A percentile compares a stretch with the other conserved stretches of the same genome.
phyloP scores from a whole-genome alignment of 2,888 invertebrate genomes.

The Drosophila picticornis region DNA sequence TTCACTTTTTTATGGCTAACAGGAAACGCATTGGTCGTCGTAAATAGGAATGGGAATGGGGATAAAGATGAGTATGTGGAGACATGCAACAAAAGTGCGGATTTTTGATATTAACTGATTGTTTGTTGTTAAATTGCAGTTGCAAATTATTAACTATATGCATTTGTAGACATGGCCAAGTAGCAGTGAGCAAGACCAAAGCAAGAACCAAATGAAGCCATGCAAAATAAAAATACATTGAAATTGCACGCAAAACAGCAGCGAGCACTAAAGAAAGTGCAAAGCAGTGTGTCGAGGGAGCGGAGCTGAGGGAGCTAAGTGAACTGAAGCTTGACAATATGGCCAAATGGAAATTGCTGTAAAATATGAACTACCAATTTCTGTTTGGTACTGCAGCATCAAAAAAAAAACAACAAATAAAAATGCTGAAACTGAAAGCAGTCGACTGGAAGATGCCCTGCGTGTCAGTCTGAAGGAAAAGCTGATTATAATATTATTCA shows the following conservation, averaged over 20 bases:
- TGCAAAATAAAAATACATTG: conserved; percentile 43
- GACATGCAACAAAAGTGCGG: conserved; percentile 73
- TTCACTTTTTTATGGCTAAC: conserved; percentile 41
- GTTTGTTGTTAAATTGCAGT: conserved; percentile 56
- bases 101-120: conserved; percentile 79
- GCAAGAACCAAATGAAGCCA: conserved; percentile 6
- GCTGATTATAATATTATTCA: background rate
- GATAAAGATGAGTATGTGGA: conserved; percentile 1
- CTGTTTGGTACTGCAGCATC: conserved; percentile 55
- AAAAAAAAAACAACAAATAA: conserved; percentile 45
- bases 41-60: background rate
- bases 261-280: conserved; percentile 27
- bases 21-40: conserved; percentile 45
- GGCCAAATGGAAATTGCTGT: conserved; percentile 80
- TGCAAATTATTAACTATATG: conserved; percentile 39
- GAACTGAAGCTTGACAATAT: conserved; percentile 65
- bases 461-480: background rate
- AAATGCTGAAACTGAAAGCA: background rate
- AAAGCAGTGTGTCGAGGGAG: background rate
- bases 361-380: conserved; percentile 80
- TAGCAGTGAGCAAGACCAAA: conserved; percentile 5
- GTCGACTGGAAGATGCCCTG: conserved; percentile 14
- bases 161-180: background rate
- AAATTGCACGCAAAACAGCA: conserved; percentile 28
- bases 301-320: conserved; percentile 8